Evolutionary conservation across 2,113 vertebrate genomes (phyloP).

Genomic region (Phaethornis superciliosus): DNA sequence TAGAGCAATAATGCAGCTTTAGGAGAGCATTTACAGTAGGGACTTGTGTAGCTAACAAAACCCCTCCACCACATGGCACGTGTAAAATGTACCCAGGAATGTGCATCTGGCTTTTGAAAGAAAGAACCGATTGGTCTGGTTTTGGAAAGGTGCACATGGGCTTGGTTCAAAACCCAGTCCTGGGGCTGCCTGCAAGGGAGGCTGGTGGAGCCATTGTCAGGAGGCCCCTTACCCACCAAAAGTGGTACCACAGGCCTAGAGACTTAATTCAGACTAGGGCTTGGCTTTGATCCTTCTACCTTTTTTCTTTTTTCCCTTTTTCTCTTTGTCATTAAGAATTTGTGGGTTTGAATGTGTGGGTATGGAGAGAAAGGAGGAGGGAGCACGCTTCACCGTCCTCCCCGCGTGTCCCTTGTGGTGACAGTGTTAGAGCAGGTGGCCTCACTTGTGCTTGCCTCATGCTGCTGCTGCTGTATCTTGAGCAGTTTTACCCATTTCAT

Average conservation of each 20-base stretch:
- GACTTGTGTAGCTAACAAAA: not conserved
- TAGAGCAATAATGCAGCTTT: not conserved
- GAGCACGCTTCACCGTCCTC: fast-evolving
- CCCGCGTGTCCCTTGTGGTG: fast-evolving
- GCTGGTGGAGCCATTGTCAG: not conserved
- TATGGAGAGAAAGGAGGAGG: no score
- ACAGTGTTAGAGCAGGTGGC: not conserved
- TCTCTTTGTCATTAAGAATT: not conserved
- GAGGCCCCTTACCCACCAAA: not conserved
- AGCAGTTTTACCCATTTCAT: not conserved
- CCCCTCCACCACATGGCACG: fast-evolving
- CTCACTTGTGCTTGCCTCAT: not conserved
- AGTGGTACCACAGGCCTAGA: not conserved
- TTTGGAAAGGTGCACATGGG: not conserved
- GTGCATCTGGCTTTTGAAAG: not conserved
- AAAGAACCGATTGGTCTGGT: not conserved
- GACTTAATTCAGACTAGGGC: not conserved
- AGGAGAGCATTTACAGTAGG: not conserved
- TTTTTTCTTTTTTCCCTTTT: not conserved
- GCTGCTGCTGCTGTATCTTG: not conserved
- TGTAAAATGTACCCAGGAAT: not conserved
- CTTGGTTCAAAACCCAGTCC: not conserved
- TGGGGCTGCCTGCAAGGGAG: not conserved
- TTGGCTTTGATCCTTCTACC: not conserved
- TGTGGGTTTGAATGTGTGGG: not conserved